A percentile compares a stretch with the other conserved stretches of the same genome.
Conservation (phyloP, 1,140 invertebrate genomes). For the Micrasema longulum region DNA sequence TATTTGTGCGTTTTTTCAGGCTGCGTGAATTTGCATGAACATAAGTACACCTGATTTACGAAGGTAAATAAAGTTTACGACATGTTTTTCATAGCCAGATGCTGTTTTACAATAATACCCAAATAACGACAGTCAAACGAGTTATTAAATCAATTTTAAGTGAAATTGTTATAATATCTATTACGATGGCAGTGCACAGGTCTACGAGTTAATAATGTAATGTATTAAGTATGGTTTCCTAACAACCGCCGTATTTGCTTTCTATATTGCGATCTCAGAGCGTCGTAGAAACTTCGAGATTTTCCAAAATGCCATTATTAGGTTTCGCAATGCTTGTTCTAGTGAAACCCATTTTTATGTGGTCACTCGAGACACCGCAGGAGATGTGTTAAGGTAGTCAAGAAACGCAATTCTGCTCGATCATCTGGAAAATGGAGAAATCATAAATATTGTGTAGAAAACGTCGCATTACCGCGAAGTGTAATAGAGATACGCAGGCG, state of each 20-base stretch:
- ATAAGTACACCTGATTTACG: too few relatives aligned
- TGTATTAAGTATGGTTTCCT: not conserved
- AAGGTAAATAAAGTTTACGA: too few relatives aligned
- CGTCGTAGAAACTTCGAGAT: slow-evolving; percentile 1
- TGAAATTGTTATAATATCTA: too few relatives aligned
- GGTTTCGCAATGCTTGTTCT: slow-evolving; percentile 18
- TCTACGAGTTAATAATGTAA: too few relatives aligned
- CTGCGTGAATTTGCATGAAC: too few relatives aligned
- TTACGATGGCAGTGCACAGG: too few relatives aligned
- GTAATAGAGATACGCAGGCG: not conserved
- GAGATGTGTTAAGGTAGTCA: slow-evolving; percentile 50
- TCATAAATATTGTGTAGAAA: slow-evolving; percentile 49
- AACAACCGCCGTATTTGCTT: not conserved
- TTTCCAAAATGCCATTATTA: slow-evolving; percentile 16
- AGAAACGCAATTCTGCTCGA: slow-evolving; percentile 51
- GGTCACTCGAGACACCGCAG: slow-evolving; percentile 46
- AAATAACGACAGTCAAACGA: too few relatives aligned
- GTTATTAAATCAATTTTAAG: too few relatives aligned
- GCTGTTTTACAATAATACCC: too few relatives aligned
- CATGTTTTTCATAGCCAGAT: too few relatives aligned
- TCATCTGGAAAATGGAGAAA: slow-evolving; percentile 54
- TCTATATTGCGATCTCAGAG: not conserved
- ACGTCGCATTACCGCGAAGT: slow-evolving; percentile 37
- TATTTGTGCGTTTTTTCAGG: too few relatives aligned
- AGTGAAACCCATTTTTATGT: slow-evolving; percentile 51